phyloP scores from a whole-genome alignment of 2,113 vertebrate species.

The Dromaius novaehollandiae region DNA sequence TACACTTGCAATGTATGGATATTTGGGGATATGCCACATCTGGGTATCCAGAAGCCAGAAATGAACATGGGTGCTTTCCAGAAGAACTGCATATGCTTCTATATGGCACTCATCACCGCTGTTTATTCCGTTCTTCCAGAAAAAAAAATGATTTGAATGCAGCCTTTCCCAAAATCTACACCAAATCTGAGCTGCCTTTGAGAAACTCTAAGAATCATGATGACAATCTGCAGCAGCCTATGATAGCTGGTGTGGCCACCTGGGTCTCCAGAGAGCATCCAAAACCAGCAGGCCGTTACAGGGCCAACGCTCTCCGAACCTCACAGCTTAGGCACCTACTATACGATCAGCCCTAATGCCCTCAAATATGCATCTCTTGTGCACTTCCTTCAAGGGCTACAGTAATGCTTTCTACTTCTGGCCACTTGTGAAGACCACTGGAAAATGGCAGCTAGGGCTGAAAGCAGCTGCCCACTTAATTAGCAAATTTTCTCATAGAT shows the following conservation, averaged over 20 bases:
- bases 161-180: not conserved
- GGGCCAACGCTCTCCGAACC: not conserved
- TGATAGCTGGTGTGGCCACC: not conserved
- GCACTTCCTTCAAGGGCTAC: constrained; percentile 26
- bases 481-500: constrained; percentile 32
- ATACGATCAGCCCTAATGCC: constrained; percentile 1
- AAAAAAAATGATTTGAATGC: not conserved
- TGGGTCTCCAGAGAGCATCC: accelerated
- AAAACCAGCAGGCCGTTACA: not conserved
- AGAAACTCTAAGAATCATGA: not conserved
- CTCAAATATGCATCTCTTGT: constrained; percentile 23
- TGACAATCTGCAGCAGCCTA: not conserved
- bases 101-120: not conserved
- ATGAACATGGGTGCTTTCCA: not conserved
- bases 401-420: constrained; percentile 10
- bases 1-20: not conserved
- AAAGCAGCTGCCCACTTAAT: constrained; percentile 43
- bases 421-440: constrained; percentile 39
- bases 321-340: not conserved
- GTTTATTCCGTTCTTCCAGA: not conserved
- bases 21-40: not conserved
- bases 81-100: not conserved
- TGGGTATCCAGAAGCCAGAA: not conserved
- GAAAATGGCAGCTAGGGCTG: constrained; percentile 47
- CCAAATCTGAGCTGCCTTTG: not conserved